These are phyloP conservation scores for Varanus salvator DNA, from an alignment of 2,113 vertebrate species.

Conservation along the genomic window DNA sequence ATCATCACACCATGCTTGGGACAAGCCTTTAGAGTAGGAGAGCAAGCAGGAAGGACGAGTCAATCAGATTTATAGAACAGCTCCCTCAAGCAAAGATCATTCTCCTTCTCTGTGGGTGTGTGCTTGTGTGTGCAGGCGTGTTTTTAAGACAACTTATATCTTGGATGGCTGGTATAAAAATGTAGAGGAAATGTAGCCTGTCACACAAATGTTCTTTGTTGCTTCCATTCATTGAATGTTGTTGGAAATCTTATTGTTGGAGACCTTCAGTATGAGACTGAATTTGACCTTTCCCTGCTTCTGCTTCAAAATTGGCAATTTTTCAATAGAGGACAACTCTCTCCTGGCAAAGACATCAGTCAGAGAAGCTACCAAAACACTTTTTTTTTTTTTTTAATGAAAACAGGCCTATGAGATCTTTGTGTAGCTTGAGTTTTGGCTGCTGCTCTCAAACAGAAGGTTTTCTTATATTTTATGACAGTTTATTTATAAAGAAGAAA, in stretches of 20 bases:
- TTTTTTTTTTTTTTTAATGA: background rate
- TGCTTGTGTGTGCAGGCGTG: too few relatives aligned
- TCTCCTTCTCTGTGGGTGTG: background rate
- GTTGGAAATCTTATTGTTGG: background rate
- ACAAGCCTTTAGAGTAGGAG: background rate
- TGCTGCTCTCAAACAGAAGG: conserved; percentile 17
- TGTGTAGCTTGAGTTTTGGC: background rate
- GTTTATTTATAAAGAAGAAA: background rate
- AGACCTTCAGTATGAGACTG: conserved; percentile 7
- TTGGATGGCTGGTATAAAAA: background rate
- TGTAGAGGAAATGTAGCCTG: background rate
- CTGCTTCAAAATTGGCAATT: conserved; percentile 8
- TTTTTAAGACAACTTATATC: background rate
- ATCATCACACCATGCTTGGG: background rate
- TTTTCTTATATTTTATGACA: background rate
- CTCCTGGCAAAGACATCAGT: background rate
- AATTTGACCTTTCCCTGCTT: conserved; percentile 24
- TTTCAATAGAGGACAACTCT: background rate
- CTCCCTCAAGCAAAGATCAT: background rate
- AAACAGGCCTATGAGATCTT: background rate
- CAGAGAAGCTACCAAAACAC: conserved; percentile 1
- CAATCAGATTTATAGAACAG: background rate
- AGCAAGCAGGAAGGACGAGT: background rate
- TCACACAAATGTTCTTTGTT: background rate
- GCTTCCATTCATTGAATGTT: background rate